Percentiles rank a stretch among this genome's conserved stretches.
Conservation (phyloP, 1,140 invertebrate genomes). For the Penaeus indicus region DNA sequence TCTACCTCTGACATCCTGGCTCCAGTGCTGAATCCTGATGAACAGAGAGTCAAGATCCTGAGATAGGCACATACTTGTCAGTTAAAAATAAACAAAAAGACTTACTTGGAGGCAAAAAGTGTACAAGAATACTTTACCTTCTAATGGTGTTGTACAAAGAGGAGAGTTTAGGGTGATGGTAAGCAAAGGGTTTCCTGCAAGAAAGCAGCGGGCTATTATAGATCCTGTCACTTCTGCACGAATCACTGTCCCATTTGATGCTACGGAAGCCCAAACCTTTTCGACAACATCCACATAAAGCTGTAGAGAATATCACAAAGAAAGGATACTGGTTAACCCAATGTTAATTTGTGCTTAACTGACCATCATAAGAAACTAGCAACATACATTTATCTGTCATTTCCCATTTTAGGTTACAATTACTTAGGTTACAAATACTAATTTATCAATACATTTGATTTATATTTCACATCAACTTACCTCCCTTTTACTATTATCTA, state of each 20-base stretch:
- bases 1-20: slow-evolving; percentile 56
- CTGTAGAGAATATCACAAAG: neutral
- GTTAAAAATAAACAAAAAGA: neutral
- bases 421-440: too few species aligned
- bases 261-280: slow-evolving; percentile 56
- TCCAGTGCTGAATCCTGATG: slow-evolving; percentile 41
- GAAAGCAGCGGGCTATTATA: slow-evolving; percentile 43
- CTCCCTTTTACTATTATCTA: slow-evolving; percentile 56
- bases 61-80: neutral
- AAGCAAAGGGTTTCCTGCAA: slow-evolving; percentile 47
- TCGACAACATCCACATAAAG: slow-evolving; percentile 58
- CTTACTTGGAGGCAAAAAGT: neutral
- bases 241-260: slow-evolving; percentile 44
- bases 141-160: slow-evolving; percentile 35
- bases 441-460: too few species aligned
- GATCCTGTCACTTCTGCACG: slow-evolving; percentile 50
- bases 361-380: too few species aligned
- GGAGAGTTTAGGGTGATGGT: slow-evolving; percentile 33
- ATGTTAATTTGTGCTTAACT: too few species aligned
- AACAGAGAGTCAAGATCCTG: neutral
- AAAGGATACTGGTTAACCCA: neutral
- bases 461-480: neutral
- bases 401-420: too few species aligned
- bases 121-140: slow-evolving; percentile 28
- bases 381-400: too few species aligned